Conservation (phyloP, 2,797 vertebrate genomes). For the Cossypha dichroa region DNA sequence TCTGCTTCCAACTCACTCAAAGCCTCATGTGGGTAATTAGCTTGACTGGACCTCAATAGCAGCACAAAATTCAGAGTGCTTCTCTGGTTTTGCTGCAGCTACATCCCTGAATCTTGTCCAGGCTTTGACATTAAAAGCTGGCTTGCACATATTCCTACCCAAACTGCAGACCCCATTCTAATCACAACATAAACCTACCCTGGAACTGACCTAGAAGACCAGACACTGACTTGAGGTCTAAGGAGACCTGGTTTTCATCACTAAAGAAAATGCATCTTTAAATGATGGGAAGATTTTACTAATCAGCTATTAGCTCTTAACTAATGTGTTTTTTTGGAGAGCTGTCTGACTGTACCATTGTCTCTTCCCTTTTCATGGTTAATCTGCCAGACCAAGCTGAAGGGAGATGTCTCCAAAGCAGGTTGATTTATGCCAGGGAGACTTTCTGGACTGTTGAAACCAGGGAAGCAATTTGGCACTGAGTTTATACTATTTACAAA, state of each 20-base stretch:
- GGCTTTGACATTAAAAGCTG: background rate
- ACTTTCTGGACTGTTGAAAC: background rate
- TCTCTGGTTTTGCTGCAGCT: background rate
- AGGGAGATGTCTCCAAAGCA: background rate
- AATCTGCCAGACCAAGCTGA: background rate
- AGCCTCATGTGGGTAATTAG: background rate
- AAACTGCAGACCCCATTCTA: background rate
- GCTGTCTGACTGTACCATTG: background rate
- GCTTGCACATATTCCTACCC: background rate
- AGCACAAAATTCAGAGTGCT: background rate
- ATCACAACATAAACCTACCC: background rate
- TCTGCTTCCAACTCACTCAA: background rate
- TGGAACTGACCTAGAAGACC: background rate
- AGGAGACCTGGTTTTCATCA: slow-evolving; percentile 37
- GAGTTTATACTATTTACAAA: background rate
- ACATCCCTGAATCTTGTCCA: background rate
- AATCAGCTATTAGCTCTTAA: slow-evolving; percentile 35
- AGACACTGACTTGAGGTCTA: background rate
- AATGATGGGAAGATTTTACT: slow-evolving; percentile 26
- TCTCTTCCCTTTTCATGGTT: background rate
- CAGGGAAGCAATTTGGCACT: background rate
- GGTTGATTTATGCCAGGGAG: slow-evolving; percentile 27
- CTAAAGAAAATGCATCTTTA: slow-evolving; percentile 23
- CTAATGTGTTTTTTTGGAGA: slow-evolving; percentile 2
- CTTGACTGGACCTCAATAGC: background rate